phyloP scores from a whole-genome alignment of 2,113 vertebrate species.

The Sebastes fasciatus region DNA sequence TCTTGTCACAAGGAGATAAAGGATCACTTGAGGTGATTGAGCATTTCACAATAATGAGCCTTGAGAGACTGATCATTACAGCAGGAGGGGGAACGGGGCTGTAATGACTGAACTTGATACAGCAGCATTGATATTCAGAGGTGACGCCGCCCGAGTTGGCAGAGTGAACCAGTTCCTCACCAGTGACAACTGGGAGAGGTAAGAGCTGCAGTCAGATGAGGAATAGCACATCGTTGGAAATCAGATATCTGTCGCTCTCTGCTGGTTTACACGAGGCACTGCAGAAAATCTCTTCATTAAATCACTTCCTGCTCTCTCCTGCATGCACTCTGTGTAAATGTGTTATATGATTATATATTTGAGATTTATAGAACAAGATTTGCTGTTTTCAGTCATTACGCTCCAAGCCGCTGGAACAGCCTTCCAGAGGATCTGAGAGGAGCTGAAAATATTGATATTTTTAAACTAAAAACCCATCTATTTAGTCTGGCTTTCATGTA shows the following conservation, averaged over 20 bases:
- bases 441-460: too few relatives aligned
- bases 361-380: neutral
- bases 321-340: neutral
- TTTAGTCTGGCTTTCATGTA: too few relatives aligned
- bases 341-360: neutral
- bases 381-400: too few relatives aligned
- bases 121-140: neutral
- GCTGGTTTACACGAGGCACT: conserved; percentile 52
- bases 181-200: neutral
- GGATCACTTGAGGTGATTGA: conserved; percentile 58
- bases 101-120: conserved; percentile 12
- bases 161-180: neutral
- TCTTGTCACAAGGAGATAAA: conserved; percentile 57
- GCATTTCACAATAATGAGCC: conserved; percentile 52
- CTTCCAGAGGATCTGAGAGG: too few relatives aligned
- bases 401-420: too few relatives aligned
- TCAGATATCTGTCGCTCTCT: conserved; percentile 62
- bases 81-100: conserved; percentile 23
- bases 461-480: too few relatives aligned
- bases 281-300: conserved; percentile 1
- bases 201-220: neutral
- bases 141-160: neutral
- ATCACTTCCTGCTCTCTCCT: neutral
- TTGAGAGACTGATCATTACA: conserved; percentile 22
- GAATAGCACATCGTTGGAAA: neutral